Percentiles rank a stretch among this genome's conserved stretches.
These are phyloP conservation scores for Tiphia femorata DNA, from an alignment of 2,888 invertebrate species.

Conservation along the genomic window DNA sequence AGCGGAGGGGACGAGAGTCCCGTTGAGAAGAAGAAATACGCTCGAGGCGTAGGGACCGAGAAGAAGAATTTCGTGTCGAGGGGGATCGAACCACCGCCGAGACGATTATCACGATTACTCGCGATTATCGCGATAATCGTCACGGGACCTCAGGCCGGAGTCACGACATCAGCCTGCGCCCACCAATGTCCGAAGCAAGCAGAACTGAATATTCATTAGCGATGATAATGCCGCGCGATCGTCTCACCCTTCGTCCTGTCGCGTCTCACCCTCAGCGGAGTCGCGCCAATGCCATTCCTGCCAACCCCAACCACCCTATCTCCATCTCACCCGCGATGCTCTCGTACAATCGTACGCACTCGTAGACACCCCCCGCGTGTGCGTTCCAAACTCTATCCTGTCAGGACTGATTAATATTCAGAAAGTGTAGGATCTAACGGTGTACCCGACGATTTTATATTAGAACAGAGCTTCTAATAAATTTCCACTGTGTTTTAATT, in stretches of 20 bases:
- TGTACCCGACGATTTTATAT: not conserved
- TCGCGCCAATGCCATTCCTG: constrained; percentile 9
- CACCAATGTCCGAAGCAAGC: constrained; percentile 52
- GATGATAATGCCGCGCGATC: constrained; percentile 57
- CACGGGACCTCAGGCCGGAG: constrained; percentile 41
- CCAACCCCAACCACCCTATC: constrained; percentile 7
- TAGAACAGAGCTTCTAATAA: not conserved
- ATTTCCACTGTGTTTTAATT: too few species aligned
- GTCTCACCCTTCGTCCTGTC: constrained; percentile 28
- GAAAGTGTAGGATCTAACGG: too few species aligned
- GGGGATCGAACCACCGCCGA: constrained; percentile 15
- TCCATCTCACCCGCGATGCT: not conserved
- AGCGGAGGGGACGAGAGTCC: not conserved
- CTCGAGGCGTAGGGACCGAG: not conserved
- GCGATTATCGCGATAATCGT: constrained; percentile 48
- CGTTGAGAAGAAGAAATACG: not conserved
- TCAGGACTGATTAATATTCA: constrained; percentile 51
- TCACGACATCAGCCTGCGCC: constrained; percentile 50
- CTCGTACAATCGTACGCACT: not conserved
- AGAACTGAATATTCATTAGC: constrained; percentile 64
- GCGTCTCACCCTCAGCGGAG: constrained; percentile 12
- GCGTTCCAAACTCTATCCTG: too few species aligned
- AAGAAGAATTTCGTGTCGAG: constrained; percentile 25
- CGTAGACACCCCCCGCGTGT: constrained; percentile 16
- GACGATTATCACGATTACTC: constrained; percentile 36